Evolutionary conservation across 2,797 vertebrate genomes (phyloP), one percentile per base, ranked within the genome.

Genomic region (Ficedula albicollis): DNA sequence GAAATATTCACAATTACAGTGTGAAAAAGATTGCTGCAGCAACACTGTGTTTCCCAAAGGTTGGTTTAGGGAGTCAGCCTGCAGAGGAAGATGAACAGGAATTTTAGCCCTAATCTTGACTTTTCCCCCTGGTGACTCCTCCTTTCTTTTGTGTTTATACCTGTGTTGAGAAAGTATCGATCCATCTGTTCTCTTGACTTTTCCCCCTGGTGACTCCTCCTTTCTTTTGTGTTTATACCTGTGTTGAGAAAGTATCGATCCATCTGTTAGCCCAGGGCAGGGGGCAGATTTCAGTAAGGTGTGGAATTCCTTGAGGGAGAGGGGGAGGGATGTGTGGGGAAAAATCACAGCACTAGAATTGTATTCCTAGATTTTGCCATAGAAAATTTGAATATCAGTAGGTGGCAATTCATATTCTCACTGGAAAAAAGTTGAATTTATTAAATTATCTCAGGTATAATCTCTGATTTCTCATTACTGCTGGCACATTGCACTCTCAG

Each of bases 281-380:
- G 94, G 86, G 88, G 87, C 84, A 91, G 66, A 29, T 93, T 95
- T 97, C 89, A 84, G 80, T 63, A 49, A 74, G 68, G 87, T 74
- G 15, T 32, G 32, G 34, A 83, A 69, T 25, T 77, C 58, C 52
- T 15, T 10, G 41, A 4, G 64, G 32, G 52, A 75, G 78, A 62
- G 36, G 7, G 3, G n/a, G 20, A 23, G 78, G 87, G 77, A 92
- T 72, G 55, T 55, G 79, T 94, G 80, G 93, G 88, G 73, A 86
- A 96, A 95, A 92, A 91, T 93, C 95, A 89, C 59, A 44, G 83
- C 84, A 87, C 74, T 17, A 39, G 66, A 64, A 49, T 91, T 94
- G 87, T 88, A 69, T 89, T 95, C 55, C 83, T 97, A 85, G 82
- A 58, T 93, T 93, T 90, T 93, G 87, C 90, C 89, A 38, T 16